Evolutionary conservation across 2,797 vertebrate species (phyloP), one percentile per base, ranked within the genome.

Genomic region (Otolemur crassicaudatus): DNA sequence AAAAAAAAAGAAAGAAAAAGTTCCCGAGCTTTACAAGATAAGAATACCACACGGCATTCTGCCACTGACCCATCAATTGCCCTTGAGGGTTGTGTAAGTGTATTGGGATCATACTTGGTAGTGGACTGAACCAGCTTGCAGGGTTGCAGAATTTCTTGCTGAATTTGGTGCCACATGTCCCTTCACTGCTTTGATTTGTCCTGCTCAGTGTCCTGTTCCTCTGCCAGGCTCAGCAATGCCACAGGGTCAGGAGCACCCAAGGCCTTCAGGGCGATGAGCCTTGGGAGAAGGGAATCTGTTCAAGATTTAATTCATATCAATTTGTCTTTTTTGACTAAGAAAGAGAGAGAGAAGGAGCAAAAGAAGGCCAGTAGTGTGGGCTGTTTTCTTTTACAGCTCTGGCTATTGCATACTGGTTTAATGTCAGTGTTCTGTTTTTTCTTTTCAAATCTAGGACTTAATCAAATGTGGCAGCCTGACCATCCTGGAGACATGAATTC

Each of bases 121-220:
- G 75, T 80, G 61, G 22, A 94, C 75, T 83, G 91, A 60, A 92
- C 94, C 76, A 63, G 96, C 75, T n/a, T 58, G 23, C 82, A 96
- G 86, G 83, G 72, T 84, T 80, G 67, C 49, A 97, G 90, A 95
- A 97, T 91, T 89, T 2, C 2, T 97, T 97, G 79, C 94, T 97
- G 98, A 97, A 98, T 97, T 95, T 97, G 97, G 95, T 81, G 60
- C 72, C 93, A n/a, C 90, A 56, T 97, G 97, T 97, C 87, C 69
- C 69, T 82, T 88, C 53, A 16, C 65, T 83, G n/a, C 81, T 93
- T 63, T 91, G 91, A 0, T 93, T 60, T 94, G n/a, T 97, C 94
- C 95, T 96, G 88, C 96, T 92, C 98, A 97, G 95, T 92, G 72
- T 96, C 76, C 9, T 75, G 31, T 83, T 4, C 80, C 43, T 96